Conservation (phyloP, 2,113 vertebrate genomes). For the Carettochelys insculpta region DNA sequence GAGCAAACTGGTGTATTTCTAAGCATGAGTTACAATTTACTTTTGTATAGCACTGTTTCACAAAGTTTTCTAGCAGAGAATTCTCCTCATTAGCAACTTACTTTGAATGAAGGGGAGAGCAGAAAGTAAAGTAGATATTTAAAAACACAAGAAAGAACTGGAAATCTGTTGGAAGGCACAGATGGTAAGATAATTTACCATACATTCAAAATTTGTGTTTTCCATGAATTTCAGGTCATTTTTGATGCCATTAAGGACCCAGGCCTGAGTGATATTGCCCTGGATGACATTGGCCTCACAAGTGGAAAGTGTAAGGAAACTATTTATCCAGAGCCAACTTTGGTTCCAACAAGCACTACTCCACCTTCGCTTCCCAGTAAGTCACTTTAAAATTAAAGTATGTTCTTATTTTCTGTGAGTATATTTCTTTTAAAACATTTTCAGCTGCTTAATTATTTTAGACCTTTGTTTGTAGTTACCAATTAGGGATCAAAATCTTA, state of each 20-base stretch:
- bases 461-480: background rate
- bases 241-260: constrained; percentile 83
- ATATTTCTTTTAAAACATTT: background rate
- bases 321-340: constrained; percentile 85
- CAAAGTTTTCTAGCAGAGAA: background rate
- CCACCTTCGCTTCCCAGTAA: constrained; percentile 79
- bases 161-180: fast-evolving
- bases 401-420: background rate
- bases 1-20: background rate
- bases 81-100: background rate
- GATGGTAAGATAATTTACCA: background rate
- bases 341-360: constrained; percentile 72
- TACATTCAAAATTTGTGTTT: background rate
- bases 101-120: background rate
- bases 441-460: background rate
- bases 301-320: constrained; percentile 77
- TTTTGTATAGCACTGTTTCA: background rate
- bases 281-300: constrained; percentile 88
- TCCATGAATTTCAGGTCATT: constrained; percentile 78
- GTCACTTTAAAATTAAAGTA: constrained; percentile 35
- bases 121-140: background rate
- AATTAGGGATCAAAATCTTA: background rate
- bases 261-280: constrained; percentile 81
- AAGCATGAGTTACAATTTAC: background rate
- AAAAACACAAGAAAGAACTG: background rate